phyloP scores from a whole-genome alignment of 2,888 invertebrate species.

The Cryptophagus acutangulus region DNA sequence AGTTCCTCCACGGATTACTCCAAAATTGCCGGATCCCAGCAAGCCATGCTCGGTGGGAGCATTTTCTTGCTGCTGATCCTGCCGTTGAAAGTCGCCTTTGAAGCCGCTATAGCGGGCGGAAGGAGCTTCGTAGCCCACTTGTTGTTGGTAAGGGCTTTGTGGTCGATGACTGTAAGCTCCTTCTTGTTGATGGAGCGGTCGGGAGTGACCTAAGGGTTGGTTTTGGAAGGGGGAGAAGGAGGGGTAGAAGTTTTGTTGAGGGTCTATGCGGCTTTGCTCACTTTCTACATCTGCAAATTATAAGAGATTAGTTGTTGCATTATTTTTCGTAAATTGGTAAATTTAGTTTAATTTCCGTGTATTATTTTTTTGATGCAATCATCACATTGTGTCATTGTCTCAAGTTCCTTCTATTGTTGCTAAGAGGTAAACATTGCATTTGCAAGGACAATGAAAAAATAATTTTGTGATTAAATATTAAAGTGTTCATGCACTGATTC shows the following conservation, averaged over 20 bases:
- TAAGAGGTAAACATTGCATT: no score
- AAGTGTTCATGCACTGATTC: no score
- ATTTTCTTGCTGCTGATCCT: constrained; percentile 20
- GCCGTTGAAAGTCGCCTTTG: constrained; percentile 29
- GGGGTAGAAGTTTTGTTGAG: constrained; percentile 65
- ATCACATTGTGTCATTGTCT: no score
- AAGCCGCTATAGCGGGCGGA: constrained; percentile 46
- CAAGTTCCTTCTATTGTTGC: no score
- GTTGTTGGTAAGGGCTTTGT: constrained; percentile 40
- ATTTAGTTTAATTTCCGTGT: no score
- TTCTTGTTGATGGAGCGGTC: constrained; percentile 55
- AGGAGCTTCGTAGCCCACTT: constrained; percentile 34
- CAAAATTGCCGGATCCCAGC: constrained; percentile 80
- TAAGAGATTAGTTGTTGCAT: no score
- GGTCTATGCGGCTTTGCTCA: constrained; percentile 22
- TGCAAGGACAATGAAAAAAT: no score
- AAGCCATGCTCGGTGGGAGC: constrained; percentile 51
- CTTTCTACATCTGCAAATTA: constrained; percentile 46
- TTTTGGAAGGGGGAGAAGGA: constrained; percentile 55
- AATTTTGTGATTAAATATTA: no score
- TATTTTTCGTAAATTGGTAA: no score
- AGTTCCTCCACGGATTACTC: constrained; percentile 80
- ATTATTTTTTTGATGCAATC: no score
- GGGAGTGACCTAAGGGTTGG: constrained; percentile 58
- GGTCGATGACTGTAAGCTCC: constrained; percentile 59